These are phyloP conservation scores for Manis javanica DNA, from an alignment of 2,797 vertebrate genomes.

Conservation along the genomic window DNA sequence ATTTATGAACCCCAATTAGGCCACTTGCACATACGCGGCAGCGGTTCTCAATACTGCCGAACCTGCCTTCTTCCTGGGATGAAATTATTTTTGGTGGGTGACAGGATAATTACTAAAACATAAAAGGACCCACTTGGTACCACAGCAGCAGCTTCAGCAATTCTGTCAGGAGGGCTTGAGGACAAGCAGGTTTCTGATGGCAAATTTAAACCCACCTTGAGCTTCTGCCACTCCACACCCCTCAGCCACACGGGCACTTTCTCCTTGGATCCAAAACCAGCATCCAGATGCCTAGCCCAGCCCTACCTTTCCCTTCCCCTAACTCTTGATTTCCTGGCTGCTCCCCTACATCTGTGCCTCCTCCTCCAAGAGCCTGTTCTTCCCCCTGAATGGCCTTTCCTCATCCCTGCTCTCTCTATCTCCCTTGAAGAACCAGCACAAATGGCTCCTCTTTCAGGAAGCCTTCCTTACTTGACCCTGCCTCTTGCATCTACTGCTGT, in stretches of 20 bases:
- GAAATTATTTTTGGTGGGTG: constrained; percentile 81
- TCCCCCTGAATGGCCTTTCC: not conserved
- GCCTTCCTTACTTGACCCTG: not conserved
- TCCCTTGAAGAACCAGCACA: not conserved
- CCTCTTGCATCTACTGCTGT: not conserved
- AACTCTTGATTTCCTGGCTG: not conserved
- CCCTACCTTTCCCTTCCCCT: rapidly evolving
- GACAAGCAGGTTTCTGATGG: not conserved
- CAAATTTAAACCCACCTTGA: not conserved
- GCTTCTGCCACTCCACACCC: not conserved
- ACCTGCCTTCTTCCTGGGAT: constrained; percentile 71
- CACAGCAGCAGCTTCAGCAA: constrained; percentile 78
- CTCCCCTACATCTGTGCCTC: not conserved
- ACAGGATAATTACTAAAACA: constrained; percentile 85
- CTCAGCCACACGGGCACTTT: rapidly evolving
- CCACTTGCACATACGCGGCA: constrained; percentile 80
- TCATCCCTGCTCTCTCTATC: not conserved
- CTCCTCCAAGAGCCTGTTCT: not conserved
- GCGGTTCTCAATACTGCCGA: constrained; percentile 77
- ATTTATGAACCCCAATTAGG: constrained; percentile 90
- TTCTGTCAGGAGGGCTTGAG: constrained; percentile 65
- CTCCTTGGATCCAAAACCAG: not conserved
- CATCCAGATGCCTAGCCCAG: not conserved
- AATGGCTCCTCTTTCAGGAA: constrained; percentile 17
- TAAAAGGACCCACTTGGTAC: constrained; percentile 80